Evolutionary conservation across 2,797 vertebrate species (phyloP), one percentile per base, ranked within the genome.

Genomic region (Scarus forsteni): DNA sequence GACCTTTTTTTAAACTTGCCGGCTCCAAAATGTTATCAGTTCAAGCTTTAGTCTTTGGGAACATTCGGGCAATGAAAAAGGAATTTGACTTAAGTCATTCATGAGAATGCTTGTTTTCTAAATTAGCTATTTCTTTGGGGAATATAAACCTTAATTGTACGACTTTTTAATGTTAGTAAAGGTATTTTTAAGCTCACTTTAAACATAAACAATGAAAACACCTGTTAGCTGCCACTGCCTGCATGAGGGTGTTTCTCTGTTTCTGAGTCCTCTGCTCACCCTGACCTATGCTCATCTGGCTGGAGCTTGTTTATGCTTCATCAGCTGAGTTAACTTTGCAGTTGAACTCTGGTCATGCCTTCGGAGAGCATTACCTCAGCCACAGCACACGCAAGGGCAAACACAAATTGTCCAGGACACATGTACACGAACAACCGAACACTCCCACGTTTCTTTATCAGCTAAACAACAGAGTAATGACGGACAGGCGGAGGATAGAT

Each of bases 301-400:
- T 54, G 42, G 65, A 11, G 42, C 59, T 46, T 50, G 60, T 74
- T 77, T 75, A 46, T 42, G 66, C 66, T 63, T 66, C 62, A 72
- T 64, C 45, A 45, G 39, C 61, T 43, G 65, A 59, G 70, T 65
- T 44, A 70, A 77, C 57, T 83, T 79, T 73, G 50, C 66, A 39
- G 54, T 42, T 80, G 43, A 81, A 85, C 80, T 85, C 65, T 44
- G 63, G 75, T 76, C 77, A 69, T 16, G 86, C 77, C 65, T 78
- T 87, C 84, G 70, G 38, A 66, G 70, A 60, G 53, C 56, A 79
- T 88, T 79, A 83, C 36, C 14, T 35, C 48, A 40, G 35, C 54
- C 56, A 40, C 40, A 27, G 4, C 27, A 45, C 19, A 19, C 0
- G 19, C 42, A 70, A 62, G 45, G 36, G 9, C 27, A 61, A 57